Conservation (phyloP, 23 tunicate genomes). For the Styela plicata region DNA sequence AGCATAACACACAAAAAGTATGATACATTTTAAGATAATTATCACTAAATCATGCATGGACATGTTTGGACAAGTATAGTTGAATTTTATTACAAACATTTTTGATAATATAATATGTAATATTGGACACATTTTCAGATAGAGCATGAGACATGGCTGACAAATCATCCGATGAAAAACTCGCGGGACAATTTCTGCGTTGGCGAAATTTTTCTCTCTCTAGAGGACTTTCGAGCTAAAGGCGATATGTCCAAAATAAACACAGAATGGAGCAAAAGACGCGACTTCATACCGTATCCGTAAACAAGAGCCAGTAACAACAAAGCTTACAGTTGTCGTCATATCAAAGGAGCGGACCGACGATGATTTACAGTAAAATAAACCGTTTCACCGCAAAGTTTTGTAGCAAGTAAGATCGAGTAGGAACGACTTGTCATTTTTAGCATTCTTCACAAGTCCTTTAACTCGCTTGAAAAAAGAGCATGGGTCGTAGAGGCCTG, state of each 20-base stretch:
- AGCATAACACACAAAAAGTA: no score
- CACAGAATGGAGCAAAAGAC: not conserved
- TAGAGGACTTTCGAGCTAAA: not conserved
- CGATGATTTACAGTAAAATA: not conserved
- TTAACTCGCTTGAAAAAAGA: no score
- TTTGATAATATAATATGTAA: no score
- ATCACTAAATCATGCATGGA: no score
- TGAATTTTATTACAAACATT: no score
- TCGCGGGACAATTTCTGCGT: not conserved
- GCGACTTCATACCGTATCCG: not conserved
- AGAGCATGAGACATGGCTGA: no score
- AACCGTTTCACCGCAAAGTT: not conserved
- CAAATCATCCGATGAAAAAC: not conserved
- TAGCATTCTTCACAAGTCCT: not conserved
- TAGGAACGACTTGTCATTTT: not conserved
- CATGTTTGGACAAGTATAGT: no score
- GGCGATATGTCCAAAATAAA: not conserved
- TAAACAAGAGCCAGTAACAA: not conserved
- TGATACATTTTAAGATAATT: no score
- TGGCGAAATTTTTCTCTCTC: not conserved
- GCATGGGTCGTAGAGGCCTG: no score
- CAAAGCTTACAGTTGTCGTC: not conserved
- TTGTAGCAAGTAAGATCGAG: not conserved
- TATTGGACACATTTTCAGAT: no score
- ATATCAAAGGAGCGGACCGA: not conserved